Evolutionary conservation across 2,888 invertebrate genomes (phyloP).

Genomic region (Morpho achilles): DNA sequence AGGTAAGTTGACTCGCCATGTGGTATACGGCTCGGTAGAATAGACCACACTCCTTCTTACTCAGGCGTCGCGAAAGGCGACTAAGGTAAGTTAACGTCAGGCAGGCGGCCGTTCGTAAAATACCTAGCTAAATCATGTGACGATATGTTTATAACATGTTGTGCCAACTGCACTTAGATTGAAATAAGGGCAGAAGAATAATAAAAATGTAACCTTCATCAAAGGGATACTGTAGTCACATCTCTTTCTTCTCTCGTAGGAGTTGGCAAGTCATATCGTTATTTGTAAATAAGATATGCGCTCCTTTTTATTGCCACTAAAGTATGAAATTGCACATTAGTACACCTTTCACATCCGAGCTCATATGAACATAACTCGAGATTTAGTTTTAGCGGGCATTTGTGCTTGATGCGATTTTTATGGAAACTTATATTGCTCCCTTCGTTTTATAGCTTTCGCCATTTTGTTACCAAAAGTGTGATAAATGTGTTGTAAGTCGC

Average conservation of each 20-base stretch:
- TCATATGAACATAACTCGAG: constrained; percentile 65
- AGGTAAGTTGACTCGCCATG: no score
- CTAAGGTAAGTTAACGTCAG: no score
- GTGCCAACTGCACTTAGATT: no score
- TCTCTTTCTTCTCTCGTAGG: not conserved
- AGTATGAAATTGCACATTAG: constrained; percentile 71
- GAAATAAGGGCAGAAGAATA: no score
- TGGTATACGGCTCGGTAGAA: no score
- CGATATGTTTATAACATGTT: no score
- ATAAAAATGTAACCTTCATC: no score
- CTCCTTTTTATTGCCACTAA: constrained; percentile 67
- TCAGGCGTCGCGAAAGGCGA: no score
- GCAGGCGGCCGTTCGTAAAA: no score
- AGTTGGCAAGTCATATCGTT: constrained; percentile 40
- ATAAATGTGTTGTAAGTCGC: constrained; percentile 21
- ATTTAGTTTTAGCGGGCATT: constrained; percentile 64
- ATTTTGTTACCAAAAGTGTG: constrained; percentile 46
- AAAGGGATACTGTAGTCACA: not conserved
- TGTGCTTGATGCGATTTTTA: constrained; percentile 64
- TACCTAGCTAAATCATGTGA: no score
- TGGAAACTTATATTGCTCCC: constrained; percentile 54
- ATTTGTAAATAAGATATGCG: constrained; percentile 52
- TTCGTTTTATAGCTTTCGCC: constrained; percentile 58
- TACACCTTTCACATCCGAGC: constrained; percentile 62
- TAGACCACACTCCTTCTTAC: no score